Base-by-base conservation (phyloP, 2,888 invertebrate genomes). In the Pilophorus perplexus region DNA sequence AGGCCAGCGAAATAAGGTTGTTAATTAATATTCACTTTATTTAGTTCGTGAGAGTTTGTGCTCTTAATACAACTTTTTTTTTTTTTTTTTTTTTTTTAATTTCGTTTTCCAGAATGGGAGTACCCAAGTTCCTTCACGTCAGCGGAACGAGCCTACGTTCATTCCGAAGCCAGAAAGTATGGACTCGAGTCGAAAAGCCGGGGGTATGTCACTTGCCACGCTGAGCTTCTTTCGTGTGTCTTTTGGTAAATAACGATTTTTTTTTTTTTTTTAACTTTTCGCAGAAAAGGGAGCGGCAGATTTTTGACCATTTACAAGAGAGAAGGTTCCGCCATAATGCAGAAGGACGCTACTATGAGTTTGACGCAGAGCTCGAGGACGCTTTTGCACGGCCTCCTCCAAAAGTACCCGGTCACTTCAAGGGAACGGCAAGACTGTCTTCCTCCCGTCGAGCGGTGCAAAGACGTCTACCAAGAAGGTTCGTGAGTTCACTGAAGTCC, bases 121-220 rank as follows among this genome's bases (percentile, higher is more conserved):
- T 89, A 89, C 76, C 88, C 90, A 2, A 83, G 87, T 2, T 88
- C 87, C 44, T 79, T 91, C 68, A 87, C 86, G 10, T 85, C 88
- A 8, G 83, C 84, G 71, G 89, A 93, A 77, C 81, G 93, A 71
- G 89, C 88, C 10, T 91, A 88, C 74, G 84, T 93, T 68, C 92
- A 92, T 76, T 81, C 84, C 70, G 81, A 86, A 25, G 87, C 87
- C 42, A 81, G 80, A 50, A 80, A 83, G 70, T 77, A 86, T 70
- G 89, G 89, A 4, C 78, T 92, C 27, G 86, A 87, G 74, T 89
- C 90, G 1, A 89, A 88, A 78, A 92, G 90, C 73, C 82, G 86
- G 79, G 92, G 92, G 81, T 89, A 84, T 79, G 84, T 70, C 57
- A 59, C 23, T 59, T n/a, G n/a, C n/a, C n/a, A n/a, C n/a, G n/a